Evolutionary conservation across 2,797 vertebrate species (phyloP).

Genomic region (Helostoma temminkii): DNA sequence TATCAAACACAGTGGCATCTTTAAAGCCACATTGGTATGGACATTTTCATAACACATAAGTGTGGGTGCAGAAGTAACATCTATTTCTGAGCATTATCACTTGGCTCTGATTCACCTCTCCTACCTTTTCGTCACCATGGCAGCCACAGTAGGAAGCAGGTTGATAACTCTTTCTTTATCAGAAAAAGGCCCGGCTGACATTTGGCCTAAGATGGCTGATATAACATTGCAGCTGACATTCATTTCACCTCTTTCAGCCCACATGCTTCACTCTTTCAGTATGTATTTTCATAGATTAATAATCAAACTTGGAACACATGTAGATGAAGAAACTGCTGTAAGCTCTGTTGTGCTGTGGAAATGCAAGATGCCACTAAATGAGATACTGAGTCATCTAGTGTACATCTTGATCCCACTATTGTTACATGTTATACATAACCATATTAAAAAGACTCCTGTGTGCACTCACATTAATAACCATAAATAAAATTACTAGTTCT

Average conservation of each 20-base stretch:
- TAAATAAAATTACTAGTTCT: background rate
- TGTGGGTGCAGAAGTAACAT: conserved; percentile 41
- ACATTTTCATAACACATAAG: conserved; percentile 43
- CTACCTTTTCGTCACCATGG: conserved; percentile 70
- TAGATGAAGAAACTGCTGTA: conserved; percentile 30
- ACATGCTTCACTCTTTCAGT: conserved; percentile 30
- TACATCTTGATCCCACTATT: background rate
- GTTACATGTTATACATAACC: background rate
- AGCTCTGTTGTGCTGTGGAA: conserved; percentile 10
- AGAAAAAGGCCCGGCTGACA: conserved; percentile 59
- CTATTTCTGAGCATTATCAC: conserved; percentile 63
- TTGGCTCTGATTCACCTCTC: conserved; percentile 53
- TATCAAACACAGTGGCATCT: background rate
- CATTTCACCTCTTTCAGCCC: conserved; percentile 61
- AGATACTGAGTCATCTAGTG: background rate
- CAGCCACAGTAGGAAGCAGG: conserved; percentile 71
- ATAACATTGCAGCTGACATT: conserved; percentile 50
- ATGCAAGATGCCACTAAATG: conserved; percentile 11
- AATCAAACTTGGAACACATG: conserved; percentile 34
- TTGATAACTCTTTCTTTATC: conserved; percentile 79
- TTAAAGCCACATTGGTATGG: conserved; percentile 10
- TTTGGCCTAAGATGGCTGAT: conserved; percentile 75
- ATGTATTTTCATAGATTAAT: conserved; percentile 38
- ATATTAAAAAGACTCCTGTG: background rate
- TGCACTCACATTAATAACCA: background rate